phyloP scores from a whole-genome alignment of 1,140 invertebrate genomes.

The Holcopasites calliopsidis region DNA sequence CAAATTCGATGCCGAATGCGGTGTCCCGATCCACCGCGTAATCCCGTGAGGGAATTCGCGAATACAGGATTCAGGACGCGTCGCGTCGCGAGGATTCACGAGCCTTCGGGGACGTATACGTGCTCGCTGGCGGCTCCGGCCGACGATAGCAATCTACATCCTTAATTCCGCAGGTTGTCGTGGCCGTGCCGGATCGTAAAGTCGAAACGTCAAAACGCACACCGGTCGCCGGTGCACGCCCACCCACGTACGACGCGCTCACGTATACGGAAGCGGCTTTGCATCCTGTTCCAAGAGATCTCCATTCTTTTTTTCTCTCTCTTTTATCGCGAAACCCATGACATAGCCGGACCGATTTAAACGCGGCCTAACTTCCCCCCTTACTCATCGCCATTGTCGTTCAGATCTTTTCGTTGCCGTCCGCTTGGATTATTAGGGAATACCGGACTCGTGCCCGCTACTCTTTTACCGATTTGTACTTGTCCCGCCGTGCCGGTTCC shows the following conservation, averaged over 20 bases:
- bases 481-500: background rate
- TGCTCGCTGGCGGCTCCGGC: conserved; percentile 4
- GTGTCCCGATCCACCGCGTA: conserved; percentile 21
- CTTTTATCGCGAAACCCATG: background rate
- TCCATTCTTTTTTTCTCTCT: background rate
- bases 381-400: too few relatives aligned
- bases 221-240: conserved; percentile 52
- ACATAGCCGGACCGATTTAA: conserved; percentile 3
- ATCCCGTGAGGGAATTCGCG: conserved; percentile 38
- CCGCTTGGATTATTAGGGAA: conserved; percentile 13
- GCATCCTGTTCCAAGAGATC: too few relatives aligned
- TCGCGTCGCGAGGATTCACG: conserved; percentile 38
- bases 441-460: background rate
- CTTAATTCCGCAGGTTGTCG: conserved; percentile 66
- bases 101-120: conserved; percentile 18
- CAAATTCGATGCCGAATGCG: conserved; percentile 52
- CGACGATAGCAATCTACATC: conserved; percentile 68
- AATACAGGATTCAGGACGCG: conserved; percentile 47
- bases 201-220: conserved; percentile 65
- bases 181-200: conserved; percentile 60
- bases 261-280: conserved; percentile 16
- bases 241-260: conserved; percentile 48
- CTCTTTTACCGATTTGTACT: background rate
- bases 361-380: background rate
- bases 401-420: too few relatives aligned